These are phyloP conservation scores for Trachelus troglodyta DNA, from an alignment of 2,888 invertebrate species.

Conservation along the genomic window DNA sequence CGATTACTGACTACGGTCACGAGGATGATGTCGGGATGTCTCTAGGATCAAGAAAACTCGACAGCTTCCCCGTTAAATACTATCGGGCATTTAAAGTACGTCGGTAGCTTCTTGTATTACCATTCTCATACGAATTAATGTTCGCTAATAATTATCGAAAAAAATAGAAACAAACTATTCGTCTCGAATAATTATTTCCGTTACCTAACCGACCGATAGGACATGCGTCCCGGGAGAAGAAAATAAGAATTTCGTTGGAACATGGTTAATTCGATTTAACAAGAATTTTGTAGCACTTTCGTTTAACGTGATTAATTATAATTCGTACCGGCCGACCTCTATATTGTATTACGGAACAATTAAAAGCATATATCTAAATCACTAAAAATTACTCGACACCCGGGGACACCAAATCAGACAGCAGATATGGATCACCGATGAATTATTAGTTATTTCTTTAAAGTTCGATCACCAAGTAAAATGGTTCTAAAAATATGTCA, in stretches of 20 bases:
- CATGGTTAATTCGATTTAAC: background rate
- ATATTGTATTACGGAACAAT: background rate
- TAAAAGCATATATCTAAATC: background rate
- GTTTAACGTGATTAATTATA: background rate
- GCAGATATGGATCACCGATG: background rate
- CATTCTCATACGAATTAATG: constrained; percentile 7
- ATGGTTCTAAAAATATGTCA: background rate
- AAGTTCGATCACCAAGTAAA: background rate
- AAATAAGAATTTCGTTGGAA: background rate
- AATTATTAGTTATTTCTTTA: background rate
- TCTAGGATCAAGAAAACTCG: background rate
- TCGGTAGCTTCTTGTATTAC: background rate
- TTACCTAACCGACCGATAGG: background rate
- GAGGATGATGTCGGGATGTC: constrained; percentile 30
- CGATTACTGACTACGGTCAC: constrained; percentile 31
- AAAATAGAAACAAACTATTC: too few relatives aligned
- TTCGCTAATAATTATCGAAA: background rate
- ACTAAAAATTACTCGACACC: background rate
- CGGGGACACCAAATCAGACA: background rate
- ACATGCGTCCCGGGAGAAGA: background rate
- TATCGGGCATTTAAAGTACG: constrained; percentile 28
- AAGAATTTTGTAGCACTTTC: background rate
- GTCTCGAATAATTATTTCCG: background rate
- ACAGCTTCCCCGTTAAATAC: constrained; percentile 21
- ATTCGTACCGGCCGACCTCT: background rate